Conservation (phyloP, 2,888 invertebrate species). For the Melieria picta region DNA sequence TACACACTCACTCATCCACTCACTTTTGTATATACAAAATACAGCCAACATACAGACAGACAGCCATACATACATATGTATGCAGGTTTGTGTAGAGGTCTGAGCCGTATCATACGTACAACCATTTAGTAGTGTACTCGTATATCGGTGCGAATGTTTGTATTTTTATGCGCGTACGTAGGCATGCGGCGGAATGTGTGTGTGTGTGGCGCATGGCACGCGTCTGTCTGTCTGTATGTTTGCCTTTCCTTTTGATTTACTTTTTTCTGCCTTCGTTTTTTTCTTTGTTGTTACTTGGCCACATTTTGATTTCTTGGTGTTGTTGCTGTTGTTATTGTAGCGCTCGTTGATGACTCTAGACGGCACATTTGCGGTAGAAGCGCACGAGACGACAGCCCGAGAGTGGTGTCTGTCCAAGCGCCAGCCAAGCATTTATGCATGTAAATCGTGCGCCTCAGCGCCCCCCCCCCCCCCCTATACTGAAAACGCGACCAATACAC, state of each 20-base stretch:
- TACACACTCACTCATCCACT: slow-evolving; percentile 22
- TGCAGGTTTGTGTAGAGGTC: not conserved
- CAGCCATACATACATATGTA: not conserved
- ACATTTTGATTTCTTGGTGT: slow-evolving; percentile 20
- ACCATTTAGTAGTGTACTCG: not conserved
- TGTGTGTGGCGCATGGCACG: not conserved
- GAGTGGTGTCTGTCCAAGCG: no score
- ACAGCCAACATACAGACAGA: slow-evolving; percentile 1
- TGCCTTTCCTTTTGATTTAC: slow-evolving; percentile 26
- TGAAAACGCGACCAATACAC: no score
- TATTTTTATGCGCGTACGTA: not conserved
- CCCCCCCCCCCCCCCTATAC: no score
- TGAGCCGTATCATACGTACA: slow-evolving; percentile 5
- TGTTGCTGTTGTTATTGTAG: slow-evolving; percentile 22
- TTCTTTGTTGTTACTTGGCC: slow-evolving; percentile 17
- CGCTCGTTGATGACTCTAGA: slow-evolving; percentile 24
- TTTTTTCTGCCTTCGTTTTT: slow-evolving; percentile 13
- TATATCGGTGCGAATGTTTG: not conserved
- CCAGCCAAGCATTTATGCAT: no score
- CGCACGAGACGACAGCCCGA: not conserved
- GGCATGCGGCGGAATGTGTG: slow-evolving; percentile 4
- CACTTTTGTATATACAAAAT: slow-evolving; percentile 9
- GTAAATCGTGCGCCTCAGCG: no score
- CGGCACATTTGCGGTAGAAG: slow-evolving; percentile 22
- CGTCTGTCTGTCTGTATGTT: slow-evolving; percentile 15